These are phyloP conservation scores for Drosophila kanekoi DNA, from an alignment of 2,888 invertebrate species.

Conservation along the genomic window DNA sequence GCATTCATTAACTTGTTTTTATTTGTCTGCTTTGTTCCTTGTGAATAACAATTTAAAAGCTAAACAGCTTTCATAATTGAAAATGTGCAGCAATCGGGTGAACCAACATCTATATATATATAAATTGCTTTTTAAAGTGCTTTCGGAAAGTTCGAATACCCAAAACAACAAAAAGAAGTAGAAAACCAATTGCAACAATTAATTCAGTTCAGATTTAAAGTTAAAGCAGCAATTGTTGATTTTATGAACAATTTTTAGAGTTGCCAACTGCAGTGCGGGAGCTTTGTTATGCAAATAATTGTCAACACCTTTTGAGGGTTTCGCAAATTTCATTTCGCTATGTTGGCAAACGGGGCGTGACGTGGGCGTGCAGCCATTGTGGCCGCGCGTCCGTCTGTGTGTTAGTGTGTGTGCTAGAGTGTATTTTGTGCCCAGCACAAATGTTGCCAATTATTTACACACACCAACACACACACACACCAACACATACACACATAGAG, in stretches of 20 bases:
- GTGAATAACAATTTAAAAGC: too few species aligned
- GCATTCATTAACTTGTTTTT: too few species aligned
- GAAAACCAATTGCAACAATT: conserved; percentile 22
- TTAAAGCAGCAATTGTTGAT: conserved; percentile 54
- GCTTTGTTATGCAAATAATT: conserved; percentile 82
- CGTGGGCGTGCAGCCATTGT: conserved; percentile 16
- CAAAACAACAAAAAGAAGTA: not conserved
- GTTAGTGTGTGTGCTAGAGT: conserved; percentile 27
- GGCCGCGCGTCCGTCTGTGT: not conserved
- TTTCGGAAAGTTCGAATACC: too few species aligned
- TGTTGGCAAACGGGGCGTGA: conserved; percentile 62
- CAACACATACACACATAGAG: conserved; percentile 6
- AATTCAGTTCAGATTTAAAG: conserved; percentile 35
- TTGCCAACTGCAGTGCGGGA: conserved; percentile 48
- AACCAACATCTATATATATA: too few species aligned
- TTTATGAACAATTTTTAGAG: conserved; percentile 44
- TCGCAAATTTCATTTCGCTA: conserved; percentile 77
- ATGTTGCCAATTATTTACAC: conserved; percentile 80
- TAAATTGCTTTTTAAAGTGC: too few species aligned
- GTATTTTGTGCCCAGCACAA: conserved; percentile 62
- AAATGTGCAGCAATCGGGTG: too few species aligned
- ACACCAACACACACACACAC: conserved; percentile 40
- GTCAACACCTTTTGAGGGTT: conserved; percentile 79
- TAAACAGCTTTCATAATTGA: too few species aligned
- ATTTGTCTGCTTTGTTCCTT: too few species aligned